Evolutionary conservation across 2,888 invertebrate genomes (phyloP).

Genomic region (Rhagonycha lutea): DNA sequence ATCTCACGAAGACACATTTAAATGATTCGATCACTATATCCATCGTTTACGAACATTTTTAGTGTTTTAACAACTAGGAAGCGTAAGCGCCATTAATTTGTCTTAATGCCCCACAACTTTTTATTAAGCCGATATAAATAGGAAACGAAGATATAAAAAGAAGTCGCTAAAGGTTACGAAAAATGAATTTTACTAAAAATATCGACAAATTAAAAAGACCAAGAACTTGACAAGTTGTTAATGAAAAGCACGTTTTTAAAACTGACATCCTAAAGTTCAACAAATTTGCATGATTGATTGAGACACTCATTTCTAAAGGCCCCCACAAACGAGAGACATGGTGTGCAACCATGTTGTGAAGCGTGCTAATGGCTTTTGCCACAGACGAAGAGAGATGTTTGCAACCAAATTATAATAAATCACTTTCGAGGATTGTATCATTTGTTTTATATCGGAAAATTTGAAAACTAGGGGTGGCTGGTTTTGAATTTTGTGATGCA

Average conservation of each 20-base stretch:
- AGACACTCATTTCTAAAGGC: background rate
- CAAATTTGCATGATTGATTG: slow-evolving; percentile 2
- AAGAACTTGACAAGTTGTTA: background rate
- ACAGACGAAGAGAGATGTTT: too few relatives aligned
- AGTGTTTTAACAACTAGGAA: background rate
- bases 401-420: too few relatives aligned
- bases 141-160: background rate
- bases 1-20: background rate
- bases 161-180: background rate
- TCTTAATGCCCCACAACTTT: background rate
- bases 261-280: background rate
- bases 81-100: background rate
- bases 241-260: background rate
- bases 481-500: too few relatives aligned
- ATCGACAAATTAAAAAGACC: background rate
- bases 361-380: too few relatives aligned
- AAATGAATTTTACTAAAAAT: background rate
- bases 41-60: background rate
- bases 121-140: background rate
- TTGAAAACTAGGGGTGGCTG: too few relatives aligned
- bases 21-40: background rate
- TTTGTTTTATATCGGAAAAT: too few relatives aligned
- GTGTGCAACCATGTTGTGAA: too few relatives aligned
- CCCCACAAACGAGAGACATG: too few relatives aligned
- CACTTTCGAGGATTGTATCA: too few relatives aligned